phyloP scores from a whole-genome alignment of 64 coral and sea anemone genomes.

The Porites australiensis region DNA sequence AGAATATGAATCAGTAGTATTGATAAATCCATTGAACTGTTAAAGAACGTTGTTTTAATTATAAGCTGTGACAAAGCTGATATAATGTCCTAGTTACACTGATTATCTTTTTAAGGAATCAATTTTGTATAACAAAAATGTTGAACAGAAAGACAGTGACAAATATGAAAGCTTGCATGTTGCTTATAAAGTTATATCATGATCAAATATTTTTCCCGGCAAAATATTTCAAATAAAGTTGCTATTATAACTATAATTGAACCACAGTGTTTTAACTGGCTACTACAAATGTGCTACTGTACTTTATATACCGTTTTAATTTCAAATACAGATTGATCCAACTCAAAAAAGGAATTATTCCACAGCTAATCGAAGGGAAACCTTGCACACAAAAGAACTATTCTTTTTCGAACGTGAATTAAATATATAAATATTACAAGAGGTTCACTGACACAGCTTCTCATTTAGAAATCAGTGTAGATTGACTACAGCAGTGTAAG shows the following conservation, averaged over 20 bases:
- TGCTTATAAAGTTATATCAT: not conserved
- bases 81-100: not conserved
- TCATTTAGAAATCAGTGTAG: not conserved
- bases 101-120: not conserved
- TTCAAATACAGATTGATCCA: slow-evolving; percentile 13
- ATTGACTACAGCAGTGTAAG: not conserved
- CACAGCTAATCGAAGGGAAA: slow-evolving; percentile 4
- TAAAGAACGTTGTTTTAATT: not conserved
- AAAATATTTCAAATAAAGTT: slow-evolving; percentile 2
- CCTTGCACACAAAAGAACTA: slow-evolving; percentile 15
- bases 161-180: not conserved
- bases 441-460: not conserved
- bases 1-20: slow-evolving; percentile 26
- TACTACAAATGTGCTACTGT: not conserved
- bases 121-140: not conserved
- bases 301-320: slow-evolving; percentile 17
- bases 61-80: not conserved
- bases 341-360: slow-evolving; percentile 11
- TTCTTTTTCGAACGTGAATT: not conserved
- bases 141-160: not conserved
- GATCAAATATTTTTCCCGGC: not conserved
- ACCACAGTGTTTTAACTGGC: slow-evolving; percentile 3
- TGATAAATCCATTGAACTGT: slow-evolving; percentile 3
- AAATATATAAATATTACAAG: slow-evolving; percentile 3
- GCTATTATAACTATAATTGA: not conserved